Base-by-base conservation (phyloP, 2,888 invertebrate species). In the Seira sanloemensis region DNA sequence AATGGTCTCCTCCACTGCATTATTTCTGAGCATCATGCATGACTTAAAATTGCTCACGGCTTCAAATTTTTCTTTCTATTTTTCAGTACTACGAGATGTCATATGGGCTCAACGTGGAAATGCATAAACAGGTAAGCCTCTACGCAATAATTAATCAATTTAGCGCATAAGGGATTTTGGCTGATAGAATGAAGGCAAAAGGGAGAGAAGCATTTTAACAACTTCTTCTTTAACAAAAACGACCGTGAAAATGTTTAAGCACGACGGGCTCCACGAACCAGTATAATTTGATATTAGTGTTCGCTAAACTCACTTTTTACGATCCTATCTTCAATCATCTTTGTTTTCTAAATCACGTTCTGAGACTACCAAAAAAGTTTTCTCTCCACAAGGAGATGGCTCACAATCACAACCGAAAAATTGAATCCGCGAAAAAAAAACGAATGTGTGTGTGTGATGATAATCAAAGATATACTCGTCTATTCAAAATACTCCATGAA, bases 41-140 rank as follows among this genome's bases (percentile, higher is more conserved):
- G 50, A 54, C 18, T 50, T 7, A 37, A 27, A 7, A 37, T 71
- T n/a, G 19, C n/a, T 71, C 18, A n/a, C 7, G 46, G 19, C 16
- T 46, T 65, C 25, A 27, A 66, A 0, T 25, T 78, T 50, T 72
- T 69, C 9, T 19, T 69, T 25, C 67, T 76, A 25, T 19, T 5
- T 78, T 81, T 5, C 77, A 87, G 87, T 87, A 87, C 66, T 87
- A 97, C 93, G 97, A 97, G 93, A 97, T 97, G 97, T 97, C 97
- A 77, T 97, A 97, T 92, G 97, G 97, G 90, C 94, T 97, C 90
- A 97, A 97, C 93, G 96, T 97, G 90, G 97, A 98, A 93, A 97
- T 97, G 96, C 97, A 97, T 93, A 97, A 97, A 93, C 97, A 97
- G 87, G 87, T 87, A 87, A 71, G 77, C 37, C 37, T 37, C 37